Evolutionary conservation across 2,113 vertebrate genomes (phyloP).

Genomic region (Cyanistes caeruleus): DNA sequence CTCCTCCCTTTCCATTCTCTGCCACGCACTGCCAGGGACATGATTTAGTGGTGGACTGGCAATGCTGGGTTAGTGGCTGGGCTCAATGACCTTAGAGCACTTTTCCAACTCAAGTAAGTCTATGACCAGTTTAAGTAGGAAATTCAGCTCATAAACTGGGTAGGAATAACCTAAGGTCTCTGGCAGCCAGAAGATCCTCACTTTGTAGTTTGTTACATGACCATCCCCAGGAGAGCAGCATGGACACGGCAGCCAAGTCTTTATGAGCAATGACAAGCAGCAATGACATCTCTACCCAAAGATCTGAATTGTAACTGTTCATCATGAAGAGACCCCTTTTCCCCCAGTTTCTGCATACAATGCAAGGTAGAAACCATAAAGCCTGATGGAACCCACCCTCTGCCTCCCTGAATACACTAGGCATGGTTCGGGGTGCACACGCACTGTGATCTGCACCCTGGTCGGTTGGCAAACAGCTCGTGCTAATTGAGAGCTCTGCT

Average conservation of each 20-base stretch:
- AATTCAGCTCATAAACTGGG: neutral
- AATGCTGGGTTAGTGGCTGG: neutral
- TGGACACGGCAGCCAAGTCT: fast-evolving
- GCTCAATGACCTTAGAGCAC: neutral
- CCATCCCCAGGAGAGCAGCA: neutral
- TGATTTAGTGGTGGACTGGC: neutral
- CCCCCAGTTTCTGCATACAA: neutral
- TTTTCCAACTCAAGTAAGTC: neutral
- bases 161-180: neutral
- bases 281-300: neutral
- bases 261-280: neutral
- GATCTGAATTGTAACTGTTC: fast-evolving
- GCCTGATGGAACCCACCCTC: neutral
- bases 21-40: neutral
- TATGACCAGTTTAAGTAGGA: neutral
- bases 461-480: neutral
- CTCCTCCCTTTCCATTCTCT: neutral
- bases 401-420: fast-evolving
- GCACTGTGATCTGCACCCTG: fast-evolving
- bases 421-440: fast-evolving
- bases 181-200: neutral
- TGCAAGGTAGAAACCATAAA: neutral
- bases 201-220: neutral
- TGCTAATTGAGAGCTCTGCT: neutral
- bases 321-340: neutral